Percentiles rank a stretch among this genome's conserved stretches.
Conservation (phyloP, 2,113 vertebrate genomes). For the Phalacrocorax carbo region DNA sequence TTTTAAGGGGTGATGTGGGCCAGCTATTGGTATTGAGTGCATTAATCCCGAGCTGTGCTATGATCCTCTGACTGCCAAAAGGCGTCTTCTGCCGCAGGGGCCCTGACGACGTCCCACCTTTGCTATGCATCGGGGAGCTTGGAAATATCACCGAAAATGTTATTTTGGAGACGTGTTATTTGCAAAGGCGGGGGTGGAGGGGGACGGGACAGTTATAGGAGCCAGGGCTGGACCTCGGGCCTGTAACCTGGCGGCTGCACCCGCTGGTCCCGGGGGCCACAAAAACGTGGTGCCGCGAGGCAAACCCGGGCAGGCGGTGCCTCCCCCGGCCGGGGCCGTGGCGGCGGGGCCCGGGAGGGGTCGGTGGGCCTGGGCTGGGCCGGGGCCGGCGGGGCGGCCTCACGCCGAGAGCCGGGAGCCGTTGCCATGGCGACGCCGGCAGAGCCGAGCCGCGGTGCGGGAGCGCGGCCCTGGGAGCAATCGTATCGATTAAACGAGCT, state of each 20-base stretch:
- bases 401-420: too few species aligned
- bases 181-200: neutral
- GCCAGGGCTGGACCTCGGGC: neutral
- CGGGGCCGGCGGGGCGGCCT: too few species aligned
- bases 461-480: slow-evolving; percentile 65
- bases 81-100: neutral
- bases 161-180: neutral
- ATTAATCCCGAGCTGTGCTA: neutral
- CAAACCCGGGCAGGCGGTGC: neutral
- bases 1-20: fast-evolving
- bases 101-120: neutral
- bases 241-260: neutral
- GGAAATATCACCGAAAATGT: neutral
- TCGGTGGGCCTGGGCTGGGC: neutral
- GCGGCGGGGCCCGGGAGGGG: neutral
- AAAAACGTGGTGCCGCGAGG: too few species aligned
- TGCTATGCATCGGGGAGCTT: neutral
- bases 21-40: neutral
- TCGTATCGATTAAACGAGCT: slow-evolving; percentile 68
- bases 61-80: neutral
- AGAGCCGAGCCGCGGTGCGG: slow-evolving; percentile 63
- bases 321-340: neutral
- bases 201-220: neutral
- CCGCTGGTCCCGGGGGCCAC: neutral
- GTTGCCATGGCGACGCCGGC: slow-evolving; percentile 74